These are phyloP conservation scores for Drosophila kikkawai DNA, from an alignment of 1,140 invertebrate genomes.

Conservation along the genomic window DNA sequence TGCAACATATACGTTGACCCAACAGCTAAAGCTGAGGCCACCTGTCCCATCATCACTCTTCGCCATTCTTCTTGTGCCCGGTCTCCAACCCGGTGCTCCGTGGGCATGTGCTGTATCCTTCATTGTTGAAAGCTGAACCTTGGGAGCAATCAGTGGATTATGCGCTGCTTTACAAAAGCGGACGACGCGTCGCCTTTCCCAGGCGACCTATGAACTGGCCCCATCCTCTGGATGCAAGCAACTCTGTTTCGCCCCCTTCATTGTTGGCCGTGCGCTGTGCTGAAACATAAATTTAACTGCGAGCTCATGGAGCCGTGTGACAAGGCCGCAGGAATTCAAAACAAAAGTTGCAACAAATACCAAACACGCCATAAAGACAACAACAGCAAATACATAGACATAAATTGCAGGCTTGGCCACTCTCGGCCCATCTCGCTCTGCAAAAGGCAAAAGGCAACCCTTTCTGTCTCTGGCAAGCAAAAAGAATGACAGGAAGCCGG, in stretches of 20 bases:
- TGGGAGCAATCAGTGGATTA: slow-evolving; percentile 82
- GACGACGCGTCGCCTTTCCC: slow-evolving; percentile 41
- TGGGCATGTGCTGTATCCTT: slow-evolving; percentile 53
- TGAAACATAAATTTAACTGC: slow-evolving; percentile 79
- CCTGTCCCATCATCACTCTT: slow-evolving; percentile 17
- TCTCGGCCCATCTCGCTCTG: slow-evolving; percentile 9
- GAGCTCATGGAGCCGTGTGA: slow-evolving; percentile 76
- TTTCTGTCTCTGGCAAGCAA: slow-evolving; percentile 53
- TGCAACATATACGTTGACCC: slow-evolving; percentile 50
- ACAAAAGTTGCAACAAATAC: slow-evolving; percentile 83
- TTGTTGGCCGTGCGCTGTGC: slow-evolving; percentile 62
- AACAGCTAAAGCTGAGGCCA: slow-evolving; percentile 42
- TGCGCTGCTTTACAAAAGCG: slow-evolving; percentile 65
- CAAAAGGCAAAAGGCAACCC: slow-evolving; percentile 17
- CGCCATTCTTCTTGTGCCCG: neutral
- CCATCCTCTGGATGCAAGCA: slow-evolving; percentile 44
- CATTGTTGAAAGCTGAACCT: slow-evolving; percentile 79
- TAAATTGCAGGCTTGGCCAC: slow-evolving; percentile 63
- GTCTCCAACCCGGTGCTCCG: neutral
- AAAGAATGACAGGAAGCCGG: slow-evolving; percentile 83
- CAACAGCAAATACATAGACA: slow-evolving; percentile 67
- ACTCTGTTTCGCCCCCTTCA: slow-evolving; percentile 55
- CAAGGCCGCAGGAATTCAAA: slow-evolving; percentile 83
- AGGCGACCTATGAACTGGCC: slow-evolving; percentile 40
- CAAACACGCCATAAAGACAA: slow-evolving; percentile 82